Conservation (phyloP, 2,113 vertebrate species). For the Sceloporus undulatus region DNA sequence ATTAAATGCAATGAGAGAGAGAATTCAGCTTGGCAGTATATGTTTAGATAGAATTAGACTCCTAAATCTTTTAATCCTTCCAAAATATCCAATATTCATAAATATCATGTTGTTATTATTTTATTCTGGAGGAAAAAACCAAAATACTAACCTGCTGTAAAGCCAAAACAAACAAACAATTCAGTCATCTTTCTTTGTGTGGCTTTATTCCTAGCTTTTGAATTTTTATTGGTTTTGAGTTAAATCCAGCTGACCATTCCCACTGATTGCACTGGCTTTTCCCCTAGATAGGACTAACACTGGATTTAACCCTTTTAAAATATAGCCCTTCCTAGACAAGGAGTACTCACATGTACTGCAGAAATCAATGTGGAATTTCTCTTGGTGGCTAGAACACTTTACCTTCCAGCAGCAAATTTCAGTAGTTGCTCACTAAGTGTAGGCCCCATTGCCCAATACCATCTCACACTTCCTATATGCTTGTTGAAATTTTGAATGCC, state of each 20-base stretch:
- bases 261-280: no score
- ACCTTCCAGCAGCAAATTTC: background rate
- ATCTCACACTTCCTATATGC: background rate
- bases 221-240: background rate
- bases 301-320: slow-evolving; percentile 13
- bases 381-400: background rate
- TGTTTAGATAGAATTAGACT: slow-evolving; percentile 32
- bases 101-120: background rate
- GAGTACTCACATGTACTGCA: background rate
- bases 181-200: slow-evolving; percentile 14
- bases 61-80: slow-evolving; percentile 25
- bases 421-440: background rate
- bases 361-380: no score
- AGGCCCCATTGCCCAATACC: background rate
- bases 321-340: background rate
- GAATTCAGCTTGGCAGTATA: slow-evolving; percentile 6
- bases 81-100: background rate
- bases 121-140: background rate
- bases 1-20: background rate
- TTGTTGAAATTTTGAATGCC: background rate
- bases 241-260: no score
- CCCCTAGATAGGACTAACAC: no score
- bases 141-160: background rate
- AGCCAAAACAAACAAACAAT: slow-evolving; percentile 14
- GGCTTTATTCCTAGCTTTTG: slow-evolving; percentile 24